Base-by-base conservation (phyloP, 2,888 invertebrate species). In the Zhuqinia jingwanae region DNA sequence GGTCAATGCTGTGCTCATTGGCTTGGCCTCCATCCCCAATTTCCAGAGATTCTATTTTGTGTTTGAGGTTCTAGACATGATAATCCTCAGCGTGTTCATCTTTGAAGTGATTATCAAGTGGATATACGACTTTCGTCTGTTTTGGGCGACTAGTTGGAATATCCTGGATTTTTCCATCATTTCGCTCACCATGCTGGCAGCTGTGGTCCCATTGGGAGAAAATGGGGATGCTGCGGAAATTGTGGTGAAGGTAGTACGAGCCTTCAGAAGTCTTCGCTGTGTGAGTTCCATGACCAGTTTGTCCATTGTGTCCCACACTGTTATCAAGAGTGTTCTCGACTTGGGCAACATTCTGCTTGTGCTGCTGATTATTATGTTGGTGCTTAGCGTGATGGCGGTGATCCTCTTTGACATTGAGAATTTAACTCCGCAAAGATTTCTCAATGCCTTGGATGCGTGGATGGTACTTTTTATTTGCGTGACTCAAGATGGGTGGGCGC, bases 61-160 rank as follows among this genome's bases (percentile, higher is more conserved):
- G 0, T 91, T 92, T 76, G 78, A 85, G 56, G 75, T 91, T 22
- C 78, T 92, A 13, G 92, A 92, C 82, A 89, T 91, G 70, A 68
- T 91, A 6, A 91, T 92, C 47, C 80, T 92, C 68, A 90, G 91
- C 15, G 90, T 91, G 22, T 92, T 92, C 89, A 89, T 91, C 20
- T 91, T 90, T 78, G 92, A 92, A 84, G 90, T 92, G 20, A 79
- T 91, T 22, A 81, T 92, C 36, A 92, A 92, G 86, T 92, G 92
- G 92, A 91, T 91, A 75, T 91, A 91, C 83, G 91, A 91, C 73
- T 92, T 92, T 87, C 89, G 90, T 63, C 87, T 92, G 53, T 92
- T 92, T 88, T 92, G 92, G 92, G 85, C 87, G 79, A 91, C 90
- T 25, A 89, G 88, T 22, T 92, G 92, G 92, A 92, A 92, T 79